Evolutionary conservation across 2,113 vertebrate species (phyloP), one percentile per base, ranked within the genome.

Genomic region (Myocastor coypus): DNA sequence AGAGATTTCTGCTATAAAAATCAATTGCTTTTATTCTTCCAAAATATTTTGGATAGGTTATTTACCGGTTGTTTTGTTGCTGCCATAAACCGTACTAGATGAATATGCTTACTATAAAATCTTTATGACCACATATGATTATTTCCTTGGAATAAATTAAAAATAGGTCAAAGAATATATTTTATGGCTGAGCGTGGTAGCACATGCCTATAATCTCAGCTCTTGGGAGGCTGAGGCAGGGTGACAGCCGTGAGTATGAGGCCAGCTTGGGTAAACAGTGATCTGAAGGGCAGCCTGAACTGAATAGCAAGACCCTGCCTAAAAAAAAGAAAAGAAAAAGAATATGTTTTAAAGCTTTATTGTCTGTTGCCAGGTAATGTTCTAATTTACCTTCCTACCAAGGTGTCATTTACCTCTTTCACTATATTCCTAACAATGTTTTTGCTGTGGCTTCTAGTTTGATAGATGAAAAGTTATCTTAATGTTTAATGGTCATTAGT

Each of bases 391-490:
- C 68, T 81, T 86, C 30, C n/a, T 93, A n/a, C 46, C 37, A 84
- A 5, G 16, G 55, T 32, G 32, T 85, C 87, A 50, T 5, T 34
- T 40, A 85, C 16, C 50, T 30, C 71, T 52, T 94, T 73, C 77
- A 86, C 64, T 17, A 22, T 42, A 82, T 71, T 89, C 55, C 59
- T 83, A 42, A 40, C 85, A 89, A 89, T 19, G 59, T 69, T 42
- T 87, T 16, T 94, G 64, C 94, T 95, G 37, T 92, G 30, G 59
- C 52, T 73, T 24, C 85, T n/a, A 87, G 69, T 94, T 95, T 94
- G 75, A 94, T 22, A 93, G 71, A 63, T 91, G 66, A 89, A 86
- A 77, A 91, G 11, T 81, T 84, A 68, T 8, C 59, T 88, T 75
- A 37, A 55, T 92, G 90, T 89, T 83, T 92, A 75, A n/a, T 93